Percentiles rank a stretch among this genome's conserved stretches.
phyloP scores from a whole-genome alignment of 2,888 invertebrate genomes.

The Lapara coniferarum region DNA sequence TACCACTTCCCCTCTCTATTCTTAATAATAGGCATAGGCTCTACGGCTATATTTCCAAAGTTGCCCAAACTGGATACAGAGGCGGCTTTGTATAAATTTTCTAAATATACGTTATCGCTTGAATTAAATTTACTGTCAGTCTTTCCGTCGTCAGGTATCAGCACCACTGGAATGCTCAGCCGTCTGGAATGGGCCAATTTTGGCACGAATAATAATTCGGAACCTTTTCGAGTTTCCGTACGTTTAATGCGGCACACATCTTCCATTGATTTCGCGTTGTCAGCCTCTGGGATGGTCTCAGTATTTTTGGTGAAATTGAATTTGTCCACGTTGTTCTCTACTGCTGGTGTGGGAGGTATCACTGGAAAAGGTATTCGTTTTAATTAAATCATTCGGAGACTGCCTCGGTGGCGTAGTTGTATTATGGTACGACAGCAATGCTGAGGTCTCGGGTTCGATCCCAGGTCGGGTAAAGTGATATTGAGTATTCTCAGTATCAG shows the following conservation, averaged over 20 bases:
- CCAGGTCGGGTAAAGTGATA: no score
- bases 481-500: no score
- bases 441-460: no score
- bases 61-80: constrained; percentile 76
- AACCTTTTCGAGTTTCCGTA: constrained; percentile 55
- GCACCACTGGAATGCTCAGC: constrained; percentile 73
- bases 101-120: constrained; percentile 69
- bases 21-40: constrained; percentile 77
- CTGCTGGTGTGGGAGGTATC: constrained; percentile 76
- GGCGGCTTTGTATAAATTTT: constrained; percentile 76
- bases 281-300: background rate
- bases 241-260: constrained; percentile 60
- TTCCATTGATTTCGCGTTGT: constrained; percentile 67
- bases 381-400: background rate
- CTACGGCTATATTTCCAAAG: constrained; percentile 71
- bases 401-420: no score
- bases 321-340: constrained; percentile 57
- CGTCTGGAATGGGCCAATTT: constrained; percentile 67
- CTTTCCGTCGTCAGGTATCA: constrained; percentile 64
- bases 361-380: constrained; percentile 48
- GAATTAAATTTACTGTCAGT: constrained; percentile 73
- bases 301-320: constrained; percentile 62
- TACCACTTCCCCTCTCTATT: constrained; percentile 81
- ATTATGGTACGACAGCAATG: no score
- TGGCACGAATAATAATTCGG: constrained; percentile 66